Conservation (phyloP, 2,113 vertebrate species). For the Pongo pygmaeus region DNA sequence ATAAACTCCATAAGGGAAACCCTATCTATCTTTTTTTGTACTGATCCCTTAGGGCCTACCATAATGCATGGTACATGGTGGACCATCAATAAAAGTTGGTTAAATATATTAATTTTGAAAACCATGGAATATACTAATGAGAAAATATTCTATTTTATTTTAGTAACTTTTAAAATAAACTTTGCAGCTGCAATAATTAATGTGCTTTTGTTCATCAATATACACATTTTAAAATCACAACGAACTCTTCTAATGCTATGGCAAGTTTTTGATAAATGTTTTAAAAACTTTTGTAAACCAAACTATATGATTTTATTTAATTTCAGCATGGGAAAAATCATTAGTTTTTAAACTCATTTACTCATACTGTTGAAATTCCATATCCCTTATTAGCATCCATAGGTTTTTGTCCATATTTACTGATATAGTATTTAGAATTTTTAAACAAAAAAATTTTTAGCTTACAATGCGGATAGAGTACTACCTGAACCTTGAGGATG, state of each 20-base stretch:
- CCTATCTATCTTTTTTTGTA: neutral
- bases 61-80: neutral
- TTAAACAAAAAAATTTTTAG: neutral
- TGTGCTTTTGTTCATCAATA: neutral
- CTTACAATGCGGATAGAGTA: neutral
- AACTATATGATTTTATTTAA: neutral
- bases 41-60: neutral
- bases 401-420: neutral
- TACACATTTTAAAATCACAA: neutral
- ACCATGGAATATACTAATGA: neutral
- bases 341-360: neutral
- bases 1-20: neutral
- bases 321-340: neutral
- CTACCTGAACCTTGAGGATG: neutral
- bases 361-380: neutral
- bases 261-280: neutral
- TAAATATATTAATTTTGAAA: constrained; percentile 8
- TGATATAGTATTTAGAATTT: neutral
- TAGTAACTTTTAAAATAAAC: neutral
- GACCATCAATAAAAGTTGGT: neutral
- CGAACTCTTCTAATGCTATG: neutral
- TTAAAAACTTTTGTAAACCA: neutral
- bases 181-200: neutral
- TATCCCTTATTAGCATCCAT: neutral
- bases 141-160: constrained; percentile 18